phyloP scores from a whole-genome alignment of 2,888 invertebrate genomes.

The Chironomus riparius region DNA sequence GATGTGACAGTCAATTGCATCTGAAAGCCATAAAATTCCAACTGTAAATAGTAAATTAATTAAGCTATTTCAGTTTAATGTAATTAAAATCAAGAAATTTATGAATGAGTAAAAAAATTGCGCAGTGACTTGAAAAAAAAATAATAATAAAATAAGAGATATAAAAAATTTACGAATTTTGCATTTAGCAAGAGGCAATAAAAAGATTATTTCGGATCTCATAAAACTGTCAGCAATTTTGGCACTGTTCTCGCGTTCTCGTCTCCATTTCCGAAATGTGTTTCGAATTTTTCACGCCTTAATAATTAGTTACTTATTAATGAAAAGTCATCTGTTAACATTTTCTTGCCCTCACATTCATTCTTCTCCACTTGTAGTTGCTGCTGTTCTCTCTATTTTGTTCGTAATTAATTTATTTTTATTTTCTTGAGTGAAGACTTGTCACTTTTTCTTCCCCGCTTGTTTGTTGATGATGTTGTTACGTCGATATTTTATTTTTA shows the following conservation, averaged over 20 bases:
- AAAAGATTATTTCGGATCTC: conserved; percentile 8
- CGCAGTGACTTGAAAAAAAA: not conserved
- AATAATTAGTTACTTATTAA: conserved; percentile 28
- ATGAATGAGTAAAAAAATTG: not conserved
- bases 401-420: conserved; percentile 20
- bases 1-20: not conserved
- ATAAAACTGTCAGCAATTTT: conserved; percentile 22
- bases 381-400: not conserved
- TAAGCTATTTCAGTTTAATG: not conserved
- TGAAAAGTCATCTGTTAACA: conserved; percentile 19
- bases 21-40: not conserved
- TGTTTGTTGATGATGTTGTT: not conserved
- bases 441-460: not conserved
- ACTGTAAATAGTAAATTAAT: not conserved
- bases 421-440: not conserved
- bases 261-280: conserved; percentile 24
- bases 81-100: not conserved
- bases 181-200: conserved; percentile 1
- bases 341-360: not conserved
- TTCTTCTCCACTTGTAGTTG: not conserved
- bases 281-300: conserved; percentile 29
- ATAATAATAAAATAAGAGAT: not conserved
- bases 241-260: not conserved
- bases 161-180: not conserved
- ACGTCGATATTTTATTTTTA: not conserved